Evolutionary conservation across 1,140 invertebrate species (phyloP).

Genomic region (Coptotermes formosanus): DNA sequence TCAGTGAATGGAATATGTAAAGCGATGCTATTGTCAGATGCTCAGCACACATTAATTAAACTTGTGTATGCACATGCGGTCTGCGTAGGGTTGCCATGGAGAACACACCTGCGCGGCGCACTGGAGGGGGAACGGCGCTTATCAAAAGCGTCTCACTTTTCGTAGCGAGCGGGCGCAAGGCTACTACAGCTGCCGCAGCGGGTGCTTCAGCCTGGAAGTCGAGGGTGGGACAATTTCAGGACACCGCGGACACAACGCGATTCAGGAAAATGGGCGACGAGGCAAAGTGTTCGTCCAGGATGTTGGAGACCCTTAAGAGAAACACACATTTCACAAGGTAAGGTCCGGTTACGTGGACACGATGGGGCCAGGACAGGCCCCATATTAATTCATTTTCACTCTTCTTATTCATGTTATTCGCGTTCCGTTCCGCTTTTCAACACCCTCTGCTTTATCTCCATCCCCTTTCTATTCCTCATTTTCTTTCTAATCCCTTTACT

Average conservation of each 20-base stretch:
- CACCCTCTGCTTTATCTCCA: too few species aligned
- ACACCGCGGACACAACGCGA: not conserved
- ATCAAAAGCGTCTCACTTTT: constrained; percentile 31
- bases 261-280: not conserved
- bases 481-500: too few species aligned
- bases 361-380: too few species aligned
- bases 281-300: not conserved
- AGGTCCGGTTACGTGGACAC: not conserved
- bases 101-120: not conserved
- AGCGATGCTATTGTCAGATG: too few species aligned
- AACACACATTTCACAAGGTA: not conserved
- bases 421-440: too few species aligned
- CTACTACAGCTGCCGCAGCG: constrained; percentile 33
- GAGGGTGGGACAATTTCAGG: not conserved
- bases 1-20: too few species aligned
- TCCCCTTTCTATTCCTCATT: too few species aligned
- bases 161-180: constrained; percentile 21
- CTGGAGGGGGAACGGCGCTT: not conserved
- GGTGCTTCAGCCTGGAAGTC: constrained; percentile 15
- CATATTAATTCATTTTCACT: too few species aligned
- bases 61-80: too few species aligned
- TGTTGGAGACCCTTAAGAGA: not conserved
- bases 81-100: not conserved
- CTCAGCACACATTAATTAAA: too few species aligned
- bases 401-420: too few species aligned